phyloP scores from a whole-genome alignment of 2,113 vertebrate species.

The Ciconia stormi region DNA sequence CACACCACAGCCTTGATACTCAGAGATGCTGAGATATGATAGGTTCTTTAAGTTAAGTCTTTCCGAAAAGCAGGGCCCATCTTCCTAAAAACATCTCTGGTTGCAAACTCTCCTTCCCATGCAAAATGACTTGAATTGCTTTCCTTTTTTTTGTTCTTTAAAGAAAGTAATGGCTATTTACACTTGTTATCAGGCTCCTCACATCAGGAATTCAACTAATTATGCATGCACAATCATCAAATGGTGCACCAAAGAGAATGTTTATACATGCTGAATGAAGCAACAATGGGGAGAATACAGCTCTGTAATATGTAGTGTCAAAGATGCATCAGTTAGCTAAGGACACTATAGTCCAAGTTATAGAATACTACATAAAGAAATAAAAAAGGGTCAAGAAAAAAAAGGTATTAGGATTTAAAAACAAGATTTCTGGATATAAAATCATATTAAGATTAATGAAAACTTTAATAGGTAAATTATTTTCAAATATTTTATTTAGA shows the following conservation, averaged over 20 bases:
- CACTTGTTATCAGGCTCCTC: slow-evolving; percentile 26
- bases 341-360: background rate
- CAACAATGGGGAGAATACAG: background rate
- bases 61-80: background rate
- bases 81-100: background rate
- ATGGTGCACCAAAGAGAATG: background rate
- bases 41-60: background rate
- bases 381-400: background rate
- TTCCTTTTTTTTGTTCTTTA: background rate
- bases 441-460: slow-evolving; percentile 2
- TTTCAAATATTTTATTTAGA: slow-evolving; percentile 59
- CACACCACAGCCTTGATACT: background rate
- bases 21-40: background rate
- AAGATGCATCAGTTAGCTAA: background rate
- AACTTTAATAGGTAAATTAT: slow-evolving; percentile 44
- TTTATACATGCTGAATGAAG: slow-evolving; percentile 18
- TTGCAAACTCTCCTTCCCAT: background rate
- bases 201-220: slow-evolving; percentile 20
- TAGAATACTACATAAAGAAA: background rate
- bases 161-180: slow-evolving; percentile 49
- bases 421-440: background rate
- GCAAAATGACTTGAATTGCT: background rate
- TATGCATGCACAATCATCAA: slow-evolving; percentile 53
- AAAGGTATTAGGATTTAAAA: background rate
- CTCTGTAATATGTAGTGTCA: background rate